Base-by-base conservation (phyloP, 2,888 invertebrate species). In the Megaustenia siamemsis region DNA sequence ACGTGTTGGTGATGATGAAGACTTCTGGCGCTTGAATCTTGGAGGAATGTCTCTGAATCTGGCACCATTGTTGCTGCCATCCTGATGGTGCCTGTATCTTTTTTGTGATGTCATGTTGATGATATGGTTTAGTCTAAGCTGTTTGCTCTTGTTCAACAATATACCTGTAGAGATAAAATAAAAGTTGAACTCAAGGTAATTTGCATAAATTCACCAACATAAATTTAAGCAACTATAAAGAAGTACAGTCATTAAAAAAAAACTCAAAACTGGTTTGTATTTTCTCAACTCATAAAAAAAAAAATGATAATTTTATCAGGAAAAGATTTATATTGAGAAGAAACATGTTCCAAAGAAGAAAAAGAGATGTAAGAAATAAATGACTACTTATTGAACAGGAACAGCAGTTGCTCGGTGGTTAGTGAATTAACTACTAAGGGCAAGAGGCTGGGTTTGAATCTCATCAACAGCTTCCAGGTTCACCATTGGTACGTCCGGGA, bases 21-120 rank as follows among this genome's bases (percentile, higher is more conserved):
- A 85, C 32, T 85, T 85, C 40, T 85, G 85, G 3, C 85, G 81
- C 35, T 85, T 85, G 63, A 85, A 85, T 32, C 85, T 43, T 21
- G 85, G 85, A 68, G 85, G 85, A 53, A 85, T n/a, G 45, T 85
- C 85, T 76, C 76, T 75, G n/a, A 60, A 76, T 28, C 85, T 53
- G 24, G 60, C n/a, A 10, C 32, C 43, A 35, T 35, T 49, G 45
- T 60, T 71, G 45, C 45, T 49, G 35, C 73, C 53, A 12, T 85
- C 81, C 28, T 79, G 68, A 24, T 79, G 80, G 21, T 85, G 85
- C 38, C 81, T 35, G 35, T 73, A 85, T 63, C 85, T 53, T 40
- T 85, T 85, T 45, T 76, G 76, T 18, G 85, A 85, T 53, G 85
- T 77, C 85, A 85, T 85, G 49, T 1, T 81, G 53, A 71, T 15